phyloP scores from a whole-genome alignment of 2,888 invertebrate species.

The Xanthia icteritia region DNA sequence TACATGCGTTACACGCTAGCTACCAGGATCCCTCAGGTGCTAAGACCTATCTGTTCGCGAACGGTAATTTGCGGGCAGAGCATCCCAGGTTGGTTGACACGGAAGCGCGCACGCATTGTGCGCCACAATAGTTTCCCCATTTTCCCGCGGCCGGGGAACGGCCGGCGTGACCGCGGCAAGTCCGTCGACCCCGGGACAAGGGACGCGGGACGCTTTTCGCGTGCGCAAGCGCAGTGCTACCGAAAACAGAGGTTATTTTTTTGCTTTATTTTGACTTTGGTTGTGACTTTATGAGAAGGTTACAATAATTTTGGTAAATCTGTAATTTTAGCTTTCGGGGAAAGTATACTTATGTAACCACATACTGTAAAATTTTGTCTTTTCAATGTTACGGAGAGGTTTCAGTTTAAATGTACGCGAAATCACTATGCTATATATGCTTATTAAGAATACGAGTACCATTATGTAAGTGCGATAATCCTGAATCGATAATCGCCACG shows the following conservation, averaged over 20 bases:
- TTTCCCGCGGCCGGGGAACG: slow-evolving; percentile 78
- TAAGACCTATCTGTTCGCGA: slow-evolving; percentile 40
- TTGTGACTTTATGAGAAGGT: background rate
- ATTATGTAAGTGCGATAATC: background rate
- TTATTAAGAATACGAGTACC: too few species aligned
- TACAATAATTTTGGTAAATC: background rate
- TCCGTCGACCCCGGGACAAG: slow-evolving; percentile 71
- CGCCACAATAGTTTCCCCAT: slow-evolving; percentile 82
- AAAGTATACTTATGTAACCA: background rate
- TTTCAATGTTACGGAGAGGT: background rate
- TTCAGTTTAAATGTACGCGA: background rate
- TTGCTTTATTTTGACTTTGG: background rate
- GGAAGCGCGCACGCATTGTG: slow-evolving; percentile 79
- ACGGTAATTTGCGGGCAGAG: slow-evolving; percentile 64
- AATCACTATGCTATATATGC: background rate
- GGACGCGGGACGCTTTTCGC: slow-evolving; percentile 65
- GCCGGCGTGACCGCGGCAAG: slow-evolving; percentile 79
- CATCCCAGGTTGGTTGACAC: slow-evolving; percentile 65
- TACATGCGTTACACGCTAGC: slow-evolving; percentile 2
- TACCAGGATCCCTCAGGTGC: slow-evolving; percentile 60
- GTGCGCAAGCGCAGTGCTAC: slow-evolving; percentile 60
- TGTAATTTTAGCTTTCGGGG: background rate
- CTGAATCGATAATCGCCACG: background rate
- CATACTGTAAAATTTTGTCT: background rate
- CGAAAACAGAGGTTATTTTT: slow-evolving; percentile 38